A percentile compares a stretch with the other conserved stretches of the same genome.
These are phyloP conservation scores for Ormyrus thymus DNA, from an alignment of 2,888 invertebrate species.

Conservation along the genomic window DNA sequence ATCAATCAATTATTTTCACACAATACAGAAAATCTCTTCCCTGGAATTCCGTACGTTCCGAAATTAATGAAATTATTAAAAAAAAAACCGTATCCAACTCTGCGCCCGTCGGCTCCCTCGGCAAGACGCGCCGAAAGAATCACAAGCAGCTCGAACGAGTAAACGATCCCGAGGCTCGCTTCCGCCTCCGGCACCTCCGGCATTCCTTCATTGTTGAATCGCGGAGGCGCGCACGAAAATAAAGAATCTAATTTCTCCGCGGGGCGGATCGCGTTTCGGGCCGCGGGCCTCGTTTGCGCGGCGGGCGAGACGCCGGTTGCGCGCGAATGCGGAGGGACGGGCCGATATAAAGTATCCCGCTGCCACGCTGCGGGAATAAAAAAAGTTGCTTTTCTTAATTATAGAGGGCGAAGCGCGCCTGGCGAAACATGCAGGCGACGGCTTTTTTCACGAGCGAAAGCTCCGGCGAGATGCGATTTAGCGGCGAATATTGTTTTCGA, in stretches of 20 bases:
- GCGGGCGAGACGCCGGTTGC: no score
- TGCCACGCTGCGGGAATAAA: slow-evolving; percentile 2
- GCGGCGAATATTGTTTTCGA: no score
- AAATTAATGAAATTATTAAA: no score
- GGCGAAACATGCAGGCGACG: background rate
- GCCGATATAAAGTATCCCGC: background rate
- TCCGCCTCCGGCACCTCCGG: background rate
- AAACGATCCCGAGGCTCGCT: background rate
- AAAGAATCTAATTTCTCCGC: slow-evolving; percentile 21
- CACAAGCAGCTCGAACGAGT: background rate
- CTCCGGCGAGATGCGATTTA: no score
- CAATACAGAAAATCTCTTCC: no score
- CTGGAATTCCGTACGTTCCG: no score
- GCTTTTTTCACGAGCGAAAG: background rate
- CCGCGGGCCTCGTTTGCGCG: background rate
- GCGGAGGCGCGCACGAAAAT: slow-evolving; percentile 23
- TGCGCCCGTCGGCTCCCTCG: no score
- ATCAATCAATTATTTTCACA: no score
- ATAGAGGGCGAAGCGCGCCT: background rate
- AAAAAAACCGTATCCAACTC: no score
- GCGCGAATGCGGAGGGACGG: background rate
- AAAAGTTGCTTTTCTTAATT: background rate
- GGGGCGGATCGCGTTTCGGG: slow-evolving; percentile 26
- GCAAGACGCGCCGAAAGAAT: no score
- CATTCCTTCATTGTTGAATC: slow-evolving; percentile 24